Evolutionary conservation across 2,888 invertebrate genomes (phyloP).

Genomic region (Chorisops tibialis): DNA sequence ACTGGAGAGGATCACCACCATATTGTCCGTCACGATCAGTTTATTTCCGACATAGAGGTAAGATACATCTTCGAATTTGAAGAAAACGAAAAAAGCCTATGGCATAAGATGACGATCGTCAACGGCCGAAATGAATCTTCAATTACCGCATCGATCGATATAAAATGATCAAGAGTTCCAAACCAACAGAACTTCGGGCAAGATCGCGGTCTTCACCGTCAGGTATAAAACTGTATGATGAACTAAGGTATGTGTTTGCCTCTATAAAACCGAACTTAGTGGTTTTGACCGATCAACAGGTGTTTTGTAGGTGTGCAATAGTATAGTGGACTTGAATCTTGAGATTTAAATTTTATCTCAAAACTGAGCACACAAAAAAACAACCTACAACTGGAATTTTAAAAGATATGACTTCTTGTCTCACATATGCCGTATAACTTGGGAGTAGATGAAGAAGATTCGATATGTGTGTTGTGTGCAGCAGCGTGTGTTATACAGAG

Average conservation of each 20-base stretch:
- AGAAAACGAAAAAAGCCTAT: too few relatives aligned
- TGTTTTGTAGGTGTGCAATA: slow-evolving; percentile 21
- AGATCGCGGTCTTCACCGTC: too few relatives aligned
- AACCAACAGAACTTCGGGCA: too few relatives aligned
- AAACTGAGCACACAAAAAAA: background rate
- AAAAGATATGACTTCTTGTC: slow-evolving; percentile 19
- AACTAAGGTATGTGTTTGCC: too few relatives aligned
- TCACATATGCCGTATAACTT: slow-evolving; percentile 7
- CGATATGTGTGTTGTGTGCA: slow-evolving; percentile 4
- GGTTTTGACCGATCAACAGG: slow-evolving; percentile 18
- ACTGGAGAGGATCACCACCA: too few relatives aligned
- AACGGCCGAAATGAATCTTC: slow-evolving; percentile 14
- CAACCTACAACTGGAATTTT: slow-evolving; percentile 14
- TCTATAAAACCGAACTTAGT: background rate
- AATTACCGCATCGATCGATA: slow-evolving; percentile 23
- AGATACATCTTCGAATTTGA: too few relatives aligned
- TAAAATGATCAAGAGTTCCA: slow-evolving; percentile 22
- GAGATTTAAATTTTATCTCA: background rate
- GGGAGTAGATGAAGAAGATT: slow-evolving; percentile 9
- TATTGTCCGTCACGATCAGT: too few relatives aligned
- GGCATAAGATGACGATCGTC: slow-evolving; percentile 10
- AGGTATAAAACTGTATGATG: too few relatives aligned
- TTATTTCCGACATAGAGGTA: too few relatives aligned
- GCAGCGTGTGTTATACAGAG: slow-evolving; percentile 7
- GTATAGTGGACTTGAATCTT: slow-evolving; percentile 1